Percentiles rank a stretch among this genome's conserved stretches.
Evolutionary conservation across 2,888 invertebrate species (phyloP).

Genomic region (Machimus rusticus): DNA sequence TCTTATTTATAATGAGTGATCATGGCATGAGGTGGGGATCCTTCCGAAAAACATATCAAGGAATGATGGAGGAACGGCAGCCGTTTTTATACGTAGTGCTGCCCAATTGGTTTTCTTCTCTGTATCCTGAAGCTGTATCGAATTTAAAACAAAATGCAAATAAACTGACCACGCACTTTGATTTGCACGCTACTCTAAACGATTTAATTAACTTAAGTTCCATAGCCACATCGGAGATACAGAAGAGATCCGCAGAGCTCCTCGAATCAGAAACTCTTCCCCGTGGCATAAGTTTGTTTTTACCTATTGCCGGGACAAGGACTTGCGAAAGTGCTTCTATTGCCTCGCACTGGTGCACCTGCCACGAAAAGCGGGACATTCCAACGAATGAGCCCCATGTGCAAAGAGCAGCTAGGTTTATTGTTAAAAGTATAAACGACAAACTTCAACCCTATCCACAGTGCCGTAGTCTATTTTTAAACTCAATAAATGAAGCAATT

Average conservation of each 20-base stretch:
- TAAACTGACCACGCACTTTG: conserved; percentile 84
- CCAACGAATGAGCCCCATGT: conserved; percentile 66
- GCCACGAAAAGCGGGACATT: conserved; percentile 73
- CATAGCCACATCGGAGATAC: conserved; percentile 62
- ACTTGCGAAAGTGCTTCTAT: conserved; percentile 82
- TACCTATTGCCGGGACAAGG: conserved; percentile 73
- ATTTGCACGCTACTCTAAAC: conserved; percentile 79
- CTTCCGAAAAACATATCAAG: conserved; percentile 82
- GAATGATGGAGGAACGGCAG: conserved; percentile 85
- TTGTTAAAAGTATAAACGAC: conserved; percentile 72
- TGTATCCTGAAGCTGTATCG: conserved; percentile 68
- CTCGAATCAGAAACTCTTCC: conserved; percentile 61
- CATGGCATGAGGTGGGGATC: conserved; percentile 90
- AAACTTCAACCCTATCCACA: conserved; percentile 69
- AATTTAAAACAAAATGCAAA: conserved; percentile 73
- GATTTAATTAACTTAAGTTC: conserved; percentile 69
- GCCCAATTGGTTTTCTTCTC: conserved; percentile 74
- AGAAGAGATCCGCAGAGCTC: conserved; percentile 57
- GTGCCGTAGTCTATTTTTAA: conserved; percentile 72
- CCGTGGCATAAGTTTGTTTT: conserved; percentile 79
- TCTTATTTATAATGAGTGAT: conserved; percentile 81
- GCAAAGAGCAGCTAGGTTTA: conserved; percentile 67
- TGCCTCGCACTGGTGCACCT: conserved; percentile 87
- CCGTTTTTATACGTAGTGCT: conserved; percentile 79
- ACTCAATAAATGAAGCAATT: conserved; percentile 72